These are phyloP conservation scores for Sebastes miniatus DNA, from an alignment of 2,797 vertebrate genomes.

Conservation along the genomic window DNA sequence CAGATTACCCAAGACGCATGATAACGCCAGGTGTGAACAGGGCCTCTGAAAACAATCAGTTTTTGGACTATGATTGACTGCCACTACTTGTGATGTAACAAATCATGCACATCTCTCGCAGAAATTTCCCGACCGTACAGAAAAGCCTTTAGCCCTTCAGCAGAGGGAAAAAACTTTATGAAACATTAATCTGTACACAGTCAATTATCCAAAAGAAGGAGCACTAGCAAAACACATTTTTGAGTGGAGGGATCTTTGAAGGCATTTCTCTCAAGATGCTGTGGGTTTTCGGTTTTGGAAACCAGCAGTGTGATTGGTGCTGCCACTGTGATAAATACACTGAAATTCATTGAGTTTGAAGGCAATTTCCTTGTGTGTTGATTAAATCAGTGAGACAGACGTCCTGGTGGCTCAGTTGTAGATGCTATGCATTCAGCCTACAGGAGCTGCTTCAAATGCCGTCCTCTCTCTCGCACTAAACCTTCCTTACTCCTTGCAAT, in stretches of 20 bases:
- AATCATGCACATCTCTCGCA: neutral
- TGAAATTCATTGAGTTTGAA: slow-evolving; percentile 46
- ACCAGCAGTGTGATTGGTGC: slow-evolving; percentile 18
- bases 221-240: neutral
- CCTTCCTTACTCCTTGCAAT: neutral
- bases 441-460: slow-evolving; percentile 15
- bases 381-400: slow-evolving; percentile 53
- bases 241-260: neutral
- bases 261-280: slow-evolving; percentile 1
- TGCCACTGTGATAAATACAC: slow-evolving; percentile 23
- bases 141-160: neutral
- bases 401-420: slow-evolving; percentile 1
- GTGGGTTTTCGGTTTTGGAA: neutral
- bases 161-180: neutral
- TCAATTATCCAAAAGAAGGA: neutral
- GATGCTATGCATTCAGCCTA: slow-evolving; percentile 15
- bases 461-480: neutral
- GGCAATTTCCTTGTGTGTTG: slow-evolving; percentile 54
- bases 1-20: neutral
- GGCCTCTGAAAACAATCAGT: neutral
- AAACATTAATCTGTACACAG: neutral
- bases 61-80: neutral
- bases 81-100: neutral
- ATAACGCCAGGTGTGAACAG: neutral
- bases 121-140: neutral